Evolutionary conservation across 1,140 invertebrate genomes (phyloP), one percentile per base, ranked within the genome.

Genomic region (Diorhabda sublineata): DNA sequence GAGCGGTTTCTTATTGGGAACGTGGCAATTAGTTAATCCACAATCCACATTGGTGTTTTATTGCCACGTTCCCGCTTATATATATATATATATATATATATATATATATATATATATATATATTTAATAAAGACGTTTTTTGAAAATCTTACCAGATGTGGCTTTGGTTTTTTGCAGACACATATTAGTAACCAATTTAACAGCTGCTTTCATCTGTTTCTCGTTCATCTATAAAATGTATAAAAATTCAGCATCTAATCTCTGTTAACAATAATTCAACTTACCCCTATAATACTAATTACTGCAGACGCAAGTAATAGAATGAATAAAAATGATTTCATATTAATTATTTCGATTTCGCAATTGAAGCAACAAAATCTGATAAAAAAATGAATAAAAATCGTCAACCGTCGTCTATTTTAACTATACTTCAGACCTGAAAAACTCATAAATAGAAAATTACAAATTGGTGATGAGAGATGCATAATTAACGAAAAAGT

Each of bases 81-180:
- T 26, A 26, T 26, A 26, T 26, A 26, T 26, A 26, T 26, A 26
- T 26, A 26, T 26, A 26, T 26, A 26, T 26, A 26, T 26, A 26
- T 26, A 26, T 26, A 26, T 26, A 26, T 26, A 26, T 26, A 26
- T 26, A 11, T 11, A 11, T 11, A 11, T 11, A 11, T 11, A 11
- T 11, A 11, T 26, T 26, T 26, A 1, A 26, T 26, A 26, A 26
- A 26, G 26, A 26, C 0, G 26, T 26, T 26, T 1, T 26, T 26
- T 26, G 26, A 26, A 43, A 60, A 61, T 47, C 52, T 68, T 56
- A 66, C 58, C 58, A 9, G 26, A 42, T 5, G 76, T 72, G 42
- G 76, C 73, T 71, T 81, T 80, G 6, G 66, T 68, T 77, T 81
- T 81, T n/a, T 76, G 75, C 45, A 72, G 64, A 68, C 80, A 81